Evolutionary conservation across 2,888 invertebrate genomes (phyloP), one percentile per base, ranked within the genome.

Genomic region (Ptycholaimellus sp.): DNA sequence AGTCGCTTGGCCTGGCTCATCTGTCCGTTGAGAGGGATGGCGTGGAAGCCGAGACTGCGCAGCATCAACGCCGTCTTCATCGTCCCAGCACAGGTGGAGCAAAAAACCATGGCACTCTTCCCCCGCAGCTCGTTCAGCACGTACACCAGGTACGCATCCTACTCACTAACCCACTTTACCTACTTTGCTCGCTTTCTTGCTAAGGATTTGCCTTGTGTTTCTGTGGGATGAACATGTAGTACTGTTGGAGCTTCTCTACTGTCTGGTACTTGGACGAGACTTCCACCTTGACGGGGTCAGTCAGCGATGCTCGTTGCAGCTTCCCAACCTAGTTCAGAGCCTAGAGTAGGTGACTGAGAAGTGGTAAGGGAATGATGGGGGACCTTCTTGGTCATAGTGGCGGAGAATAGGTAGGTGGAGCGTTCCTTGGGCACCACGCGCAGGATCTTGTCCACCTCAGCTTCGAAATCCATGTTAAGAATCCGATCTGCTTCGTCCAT

Each of bases 401-500:
- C 96, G 0, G 93, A 96, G 64, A 90, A 99, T 13, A 99, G 65
- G 53, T 76, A 80, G 0, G 96, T 96, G 42, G 72, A 68, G 3
- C 96, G 69, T 50, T 93, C 85, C 21, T 76, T 70, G 0, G 96
- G 93, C 38, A 96, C 74, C 1, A 74, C 77, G 52, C 75, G 74
- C 2, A 96, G 62, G 39, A 96, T 90, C 64, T 90, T 90, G 60
- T 90, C 83, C 20, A 64, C 49, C 65, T 96, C 96, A 11, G 77
- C 74, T 64, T 93, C 93, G 57, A 99, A 99, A 58, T 96, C 96
- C 85, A 90, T 83, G 59, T 93, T 93, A 3, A 99, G 67, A 48
- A 96, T 96, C 46, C 93, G 70, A 62, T 96, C 96, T 0, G 96
- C 96, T 70, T 96, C 96, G 51, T 96, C 96, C 85, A 96, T 85